Conservation (phyloP, 2,113 vertebrate genomes). For the Protobothrops mucrosquamatus region DNA sequence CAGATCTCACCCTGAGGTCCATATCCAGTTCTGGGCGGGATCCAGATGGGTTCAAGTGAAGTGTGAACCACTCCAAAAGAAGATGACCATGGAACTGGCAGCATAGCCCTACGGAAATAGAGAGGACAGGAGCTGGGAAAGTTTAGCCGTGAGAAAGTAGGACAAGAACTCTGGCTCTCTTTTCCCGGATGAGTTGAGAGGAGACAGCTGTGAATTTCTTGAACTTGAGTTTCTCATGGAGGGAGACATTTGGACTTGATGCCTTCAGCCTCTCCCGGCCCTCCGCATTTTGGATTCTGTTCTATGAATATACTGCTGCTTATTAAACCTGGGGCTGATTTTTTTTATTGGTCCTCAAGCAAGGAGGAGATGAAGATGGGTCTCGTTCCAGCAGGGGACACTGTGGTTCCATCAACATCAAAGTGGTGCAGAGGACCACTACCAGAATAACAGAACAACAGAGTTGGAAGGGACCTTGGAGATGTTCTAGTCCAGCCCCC, state of each 20-base stretch:
- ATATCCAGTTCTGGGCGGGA: neutral
- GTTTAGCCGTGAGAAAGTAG: neutral
- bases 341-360: neutral
- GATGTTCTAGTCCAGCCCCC: neutral
- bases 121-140: neutral
- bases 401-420: constrained; percentile 8
- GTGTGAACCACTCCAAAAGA: neutral
- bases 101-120: neutral
- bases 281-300: neutral
- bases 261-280: neutral
- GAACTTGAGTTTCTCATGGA: neutral
- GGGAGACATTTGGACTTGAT: neutral
- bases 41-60: neutral
- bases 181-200: neutral
- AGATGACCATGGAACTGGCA: neutral
- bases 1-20: neutral
- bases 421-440: neutral
- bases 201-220: neutral
- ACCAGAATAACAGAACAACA: neutral
- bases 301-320: neutral
- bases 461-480: neutral
- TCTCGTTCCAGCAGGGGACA: constrained; percentile 25
- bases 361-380: neutral
- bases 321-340: neutral
- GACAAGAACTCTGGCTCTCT: accelerated